Evolutionary conservation across 2,888 invertebrate genomes (phyloP), one percentile per base, ranked within the genome.

Genomic region (Melieria omissa): DNA sequence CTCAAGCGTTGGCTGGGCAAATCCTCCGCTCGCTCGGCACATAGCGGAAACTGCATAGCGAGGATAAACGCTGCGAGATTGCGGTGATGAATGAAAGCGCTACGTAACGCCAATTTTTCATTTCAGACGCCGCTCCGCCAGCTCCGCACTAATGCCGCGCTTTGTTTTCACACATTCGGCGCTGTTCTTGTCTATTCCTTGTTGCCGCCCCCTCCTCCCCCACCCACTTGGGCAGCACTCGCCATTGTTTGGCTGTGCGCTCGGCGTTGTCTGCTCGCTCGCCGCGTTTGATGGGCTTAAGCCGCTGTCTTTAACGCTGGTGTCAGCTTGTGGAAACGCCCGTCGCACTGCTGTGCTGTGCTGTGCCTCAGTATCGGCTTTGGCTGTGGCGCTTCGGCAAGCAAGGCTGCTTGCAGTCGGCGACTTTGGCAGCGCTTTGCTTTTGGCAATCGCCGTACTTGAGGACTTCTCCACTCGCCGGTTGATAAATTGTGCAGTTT

Each of bases 401-500:
- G 52, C 52, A 12, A n/a, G 6, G 14, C 52, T 6, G 52, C 52
- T 4, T 49, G 49, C 12, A n/a, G 52, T 12, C 52, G 5, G 12
- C n/a, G 52, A 12, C 14, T 46, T 29, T 16, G 65, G 52, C 73
- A 78, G 29, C 72, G 74, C 68, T 75, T 64, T 58, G 65, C 74
- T 54, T 52, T 77, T 76, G 75, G 63, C 73, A 76, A 2, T 3
- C 29, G 29, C 74, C 79, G 9, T 52, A 52, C 12, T 12, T 14
- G 52, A 52, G 52, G n/a, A 5, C 9, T 52, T 81, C 80, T 77
- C 80, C 77, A 72, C 75, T 74, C 29, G 29, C 29, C 29, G 29
- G 77, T 79, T 81, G 81, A 81, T 81, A 81, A 81, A 81, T 82
- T 82, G 82, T 80, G 76, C 75, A 76, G 78, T 76, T 78, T 77